Evolutionary conservation across 2,113 vertebrate genomes (phyloP).

Genomic region (Protobothrops mucrosquamatus): DNA sequence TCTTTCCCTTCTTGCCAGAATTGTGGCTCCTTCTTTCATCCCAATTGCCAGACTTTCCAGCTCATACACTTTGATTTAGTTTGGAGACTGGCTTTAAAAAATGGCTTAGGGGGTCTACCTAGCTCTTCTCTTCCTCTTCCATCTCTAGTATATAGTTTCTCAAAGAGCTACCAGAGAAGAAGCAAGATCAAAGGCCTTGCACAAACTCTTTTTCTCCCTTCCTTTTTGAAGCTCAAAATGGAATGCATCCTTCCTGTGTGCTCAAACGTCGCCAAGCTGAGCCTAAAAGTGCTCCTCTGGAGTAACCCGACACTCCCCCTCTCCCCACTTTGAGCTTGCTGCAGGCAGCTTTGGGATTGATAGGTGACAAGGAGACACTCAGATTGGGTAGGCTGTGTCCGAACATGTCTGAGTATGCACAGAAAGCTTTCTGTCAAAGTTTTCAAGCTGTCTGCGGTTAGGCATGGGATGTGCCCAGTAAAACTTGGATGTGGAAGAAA

Average conservation of each 20-base stretch:
- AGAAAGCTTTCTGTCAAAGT: constrained; percentile 13
- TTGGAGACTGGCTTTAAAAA: background rate
- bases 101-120: constrained; percentile 4
- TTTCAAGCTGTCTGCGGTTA: constrained; percentile 34
- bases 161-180: background rate
- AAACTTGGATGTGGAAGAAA: constrained; percentile 32
- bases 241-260: background rate
- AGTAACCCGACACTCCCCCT: constrained; percentile 21
- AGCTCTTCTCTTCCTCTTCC: background rate
- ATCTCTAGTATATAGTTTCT: background rate
- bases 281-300: constrained; percentile 16
- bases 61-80: background rate
- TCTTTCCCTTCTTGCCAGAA: constrained; percentile 6
- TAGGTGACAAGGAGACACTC: constrained; percentile 32
- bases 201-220: background rate
- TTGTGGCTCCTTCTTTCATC: constrained; percentile 7
- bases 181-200: constrained; percentile 7
- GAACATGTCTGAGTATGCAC: constrained; percentile 11
- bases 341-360: constrained; percentile 23
- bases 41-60: background rate
- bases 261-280: background rate
- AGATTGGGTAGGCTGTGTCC: constrained; percentile 5
- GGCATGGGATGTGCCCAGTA: constrained; percentile 12
- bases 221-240: background rate
- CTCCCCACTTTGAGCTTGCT: background rate